phyloP scores from a whole-genome alignment of 2,888 invertebrate genomes.

The Tiliacea citrago region DNA sequence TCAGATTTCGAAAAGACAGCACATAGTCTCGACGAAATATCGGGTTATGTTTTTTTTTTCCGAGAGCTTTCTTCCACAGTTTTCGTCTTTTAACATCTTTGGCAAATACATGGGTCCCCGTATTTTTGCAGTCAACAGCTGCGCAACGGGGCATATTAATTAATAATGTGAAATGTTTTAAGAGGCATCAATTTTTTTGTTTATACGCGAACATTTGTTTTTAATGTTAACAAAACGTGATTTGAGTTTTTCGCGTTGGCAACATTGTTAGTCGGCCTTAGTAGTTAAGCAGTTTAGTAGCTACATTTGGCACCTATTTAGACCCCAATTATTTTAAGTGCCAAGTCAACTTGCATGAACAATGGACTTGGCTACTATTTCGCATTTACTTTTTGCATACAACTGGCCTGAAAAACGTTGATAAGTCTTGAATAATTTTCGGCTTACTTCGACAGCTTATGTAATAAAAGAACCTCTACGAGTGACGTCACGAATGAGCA shows the following conservation, averaged over 20 bases:
- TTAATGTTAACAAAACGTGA: conserved; percentile 19
- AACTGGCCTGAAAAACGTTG: conserved; percentile 7
- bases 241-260: conserved; percentile 37
- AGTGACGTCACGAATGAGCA: background rate
- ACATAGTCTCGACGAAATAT: no score
- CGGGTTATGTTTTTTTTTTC: no score
- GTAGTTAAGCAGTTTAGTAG: conserved; percentile 41
- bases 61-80: no score
- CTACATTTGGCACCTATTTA: conserved; percentile 55
- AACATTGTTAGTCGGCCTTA: conserved; percentile 20
- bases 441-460: conserved; percentile 1
- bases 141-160: no score
- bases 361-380: conserved; percentile 51
- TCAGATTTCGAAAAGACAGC: no score
- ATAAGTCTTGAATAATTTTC: conserved; percentile 32
- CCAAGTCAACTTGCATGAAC: conserved; percentile 52
- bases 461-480: background rate
- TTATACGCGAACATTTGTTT: conserved; percentile 1
- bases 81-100: no score
- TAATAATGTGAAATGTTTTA: background rate
- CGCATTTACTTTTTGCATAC: conserved; percentile 34
- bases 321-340: conserved; percentile 53
- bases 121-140: no score
- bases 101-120: no score
- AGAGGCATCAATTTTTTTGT: background rate